A percentile compares a stretch with the other conserved stretches of the same genome.
Conservation (phyloP, 23 tunicate genomes). For the Halocynthia aurantium region DNA sequence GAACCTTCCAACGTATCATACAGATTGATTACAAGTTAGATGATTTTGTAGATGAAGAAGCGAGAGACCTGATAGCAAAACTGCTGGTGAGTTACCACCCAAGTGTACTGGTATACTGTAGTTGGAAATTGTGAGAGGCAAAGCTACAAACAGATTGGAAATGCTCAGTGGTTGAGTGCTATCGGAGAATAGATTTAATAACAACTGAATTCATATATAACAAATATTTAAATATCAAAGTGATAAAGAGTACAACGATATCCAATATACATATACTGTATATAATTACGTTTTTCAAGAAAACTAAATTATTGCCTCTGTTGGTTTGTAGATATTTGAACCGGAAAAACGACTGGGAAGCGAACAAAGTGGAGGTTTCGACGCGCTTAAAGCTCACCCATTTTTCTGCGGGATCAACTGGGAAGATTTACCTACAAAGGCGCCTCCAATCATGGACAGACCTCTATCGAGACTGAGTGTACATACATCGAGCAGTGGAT, state of each 20-base stretch:
- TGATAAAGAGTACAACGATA: too few relatives aligned
- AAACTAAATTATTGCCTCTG: too few relatives aligned
- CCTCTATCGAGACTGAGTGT: neutral
- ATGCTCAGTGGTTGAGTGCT: too few relatives aligned
- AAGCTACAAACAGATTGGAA: too few relatives aligned
- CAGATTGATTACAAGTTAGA: constrained; percentile 13
- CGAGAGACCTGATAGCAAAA: constrained; percentile 24
- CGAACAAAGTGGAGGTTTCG: constrained; percentile 29
- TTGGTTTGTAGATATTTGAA: constrained; percentile 19
- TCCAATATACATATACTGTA: neutral
- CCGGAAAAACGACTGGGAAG: constrained; percentile 32
- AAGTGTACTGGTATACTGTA: constrained; percentile 2
- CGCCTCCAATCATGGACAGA: constrained; percentile 32
- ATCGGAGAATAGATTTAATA: too few relatives aligned
- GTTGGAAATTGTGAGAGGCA: too few relatives aligned
- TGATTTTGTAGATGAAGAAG: constrained; percentile 20
- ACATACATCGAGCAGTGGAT: neutral
- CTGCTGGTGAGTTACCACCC: constrained; percentile 29
- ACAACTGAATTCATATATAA: too few relatives aligned
- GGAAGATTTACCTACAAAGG: constrained; percentile 20
- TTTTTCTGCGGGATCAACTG: constrained; percentile 36
- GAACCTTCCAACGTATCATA: constrained; percentile 35
- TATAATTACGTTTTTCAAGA: neutral
- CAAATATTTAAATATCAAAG: too few relatives aligned
- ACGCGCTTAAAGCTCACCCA: constrained; percentile 29